Evolutionary conservation across 2,888 invertebrate species (phyloP), one percentile per base, ranked within the genome.

Genomic region (Philereme transversata): DNA sequence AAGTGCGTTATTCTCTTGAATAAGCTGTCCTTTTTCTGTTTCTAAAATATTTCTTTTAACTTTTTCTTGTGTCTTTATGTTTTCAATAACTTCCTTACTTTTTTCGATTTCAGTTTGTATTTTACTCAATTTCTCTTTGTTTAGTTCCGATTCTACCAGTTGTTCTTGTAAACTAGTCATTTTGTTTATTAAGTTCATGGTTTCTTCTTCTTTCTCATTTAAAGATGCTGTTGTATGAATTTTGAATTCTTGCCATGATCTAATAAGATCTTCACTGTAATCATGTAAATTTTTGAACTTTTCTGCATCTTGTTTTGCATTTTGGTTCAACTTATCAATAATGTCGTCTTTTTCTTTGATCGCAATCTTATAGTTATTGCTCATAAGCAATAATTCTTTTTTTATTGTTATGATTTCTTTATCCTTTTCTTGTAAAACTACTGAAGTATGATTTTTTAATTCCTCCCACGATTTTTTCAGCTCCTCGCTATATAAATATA

Each of bases 391-490:
- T 9, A 43, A 33, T 38, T 60, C 50, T 51, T 48, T 10, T 36
- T 56, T 50, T 6, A 54, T 33, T 51, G 11, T 5, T 5, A 33
- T 35, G 5, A 55, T 51, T 60, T 74, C 68, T 11, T 68, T 60
- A 34, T 76, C 76, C 65, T 78, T 80, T 6, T 61, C 68, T 45
- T 72, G 63, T n/a, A 78, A 65, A 45, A 70, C 70, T 40, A 74
- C 66, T 43, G 73, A 68, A 41, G 74, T 62, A 53, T 78, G 72
- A n/a, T 70, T 62, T 63, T 81, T 81, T 36, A 64, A 69, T 48
- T 76, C 78, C 52, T 83, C 80, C 74, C 73, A 78, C 9, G 67
- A 64, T 22, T 75, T 65, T 57, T 76, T 79, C 22, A 77, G 65
- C 46, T 74, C 69, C 64, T 82, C 81, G 40, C 74, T 78, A 46